Base-by-base conservation (phyloP, 2,797 vertebrate species). In the Hozukius guyotensis region DNA sequence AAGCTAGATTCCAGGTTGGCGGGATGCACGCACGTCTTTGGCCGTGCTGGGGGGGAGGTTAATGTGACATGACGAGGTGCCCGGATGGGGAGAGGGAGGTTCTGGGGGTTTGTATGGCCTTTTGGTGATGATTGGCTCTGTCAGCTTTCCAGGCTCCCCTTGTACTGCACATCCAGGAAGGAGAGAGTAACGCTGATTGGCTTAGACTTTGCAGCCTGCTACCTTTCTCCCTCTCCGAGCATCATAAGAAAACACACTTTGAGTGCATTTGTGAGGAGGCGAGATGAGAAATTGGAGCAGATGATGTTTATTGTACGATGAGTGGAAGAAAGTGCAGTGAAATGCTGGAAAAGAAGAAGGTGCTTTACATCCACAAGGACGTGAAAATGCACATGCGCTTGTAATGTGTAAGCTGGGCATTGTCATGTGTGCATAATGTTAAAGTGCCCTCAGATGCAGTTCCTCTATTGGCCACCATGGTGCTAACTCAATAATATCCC, bases 1-100 rank as follows among this genome's bases (percentile, higher is more conserved):
- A 72, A 75, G 71, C 46, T 42, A 27, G 75, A 81, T 69, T 81
- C 22, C 73, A 3, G 83, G 78, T 77, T 75, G 80, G 68, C 38
- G 74, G 73, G 76, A 77, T 67, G 78, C 78, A 73, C 8, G 75
- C 78, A 62, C 9, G 1, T 77, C 78, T 76, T 56, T 53, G 10
- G 4, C 77, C 22, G 2, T 22, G 57, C 25, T 14, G 10, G 59
- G 49, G 42, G 57, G 66, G 76, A 77, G 52, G 55, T 80, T 92
- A 90, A 93, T 90, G 32, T 22, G 61, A 90, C 63, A 62, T 80
- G 89, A 90, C 82, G 62, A 71, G 74, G 72, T 69, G 68, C 55
- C 24, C 22, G 27, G 34, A 59, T 29, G 16, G 25, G 25, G 68
- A 67, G 65, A 42, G 53, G 31, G 42, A 55, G 73, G 34, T 78